Base-by-base conservation (phyloP, 2,888 invertebrate species). In the Ophion slaviceki region DNA sequence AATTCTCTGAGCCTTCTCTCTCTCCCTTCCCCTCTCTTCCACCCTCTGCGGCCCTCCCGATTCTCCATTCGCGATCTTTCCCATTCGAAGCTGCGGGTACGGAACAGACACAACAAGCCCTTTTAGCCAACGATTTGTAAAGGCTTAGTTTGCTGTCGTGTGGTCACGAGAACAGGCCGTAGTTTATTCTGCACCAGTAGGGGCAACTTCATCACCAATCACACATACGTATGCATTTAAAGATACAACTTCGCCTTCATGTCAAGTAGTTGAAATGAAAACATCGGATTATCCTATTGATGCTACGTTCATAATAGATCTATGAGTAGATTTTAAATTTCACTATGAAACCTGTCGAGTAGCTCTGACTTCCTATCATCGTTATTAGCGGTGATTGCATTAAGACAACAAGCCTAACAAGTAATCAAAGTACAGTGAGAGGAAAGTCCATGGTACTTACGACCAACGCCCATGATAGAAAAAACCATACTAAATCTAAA, bases 1-100 rank as follows among this genome's bases (percentile, higher is more conserved):
- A 74, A 68, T 79, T 59, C 86, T 68, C 75, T 85, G 82, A 85
- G 85, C 80, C 86, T 89, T 90, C 87, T 85, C 53, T 83, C 86
- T 78, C 71, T 20, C 40, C 79, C 76, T 8, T 57, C 67, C 76
- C 40, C 82, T 64, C 28, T 45, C 68, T 70, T 75, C 87, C 87
- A 80, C 86, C 75, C 86, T 86, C 88, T 84, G 85, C 86, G 20
- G 5, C 20, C 64, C 77, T 45, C 59, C 75, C 36, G 61, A 75
- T 82, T 81, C 72, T 68, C 71, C 75, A 61, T 61, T 11, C 66
- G 59, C 68, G 14, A 74, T 61, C 61, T 67, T 68, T 53, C 36
- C 57, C 53, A 66, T 59, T 76, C 72, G 14, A 36, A 36, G 10
- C 8, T 59, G 53, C 53, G n/a, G n/a, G 59, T n/a, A 59, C 20